Evolutionary conservation across 2,888 invertebrate genomes (phyloP).

Genomic region (Clepsis dumicolana): DNA sequence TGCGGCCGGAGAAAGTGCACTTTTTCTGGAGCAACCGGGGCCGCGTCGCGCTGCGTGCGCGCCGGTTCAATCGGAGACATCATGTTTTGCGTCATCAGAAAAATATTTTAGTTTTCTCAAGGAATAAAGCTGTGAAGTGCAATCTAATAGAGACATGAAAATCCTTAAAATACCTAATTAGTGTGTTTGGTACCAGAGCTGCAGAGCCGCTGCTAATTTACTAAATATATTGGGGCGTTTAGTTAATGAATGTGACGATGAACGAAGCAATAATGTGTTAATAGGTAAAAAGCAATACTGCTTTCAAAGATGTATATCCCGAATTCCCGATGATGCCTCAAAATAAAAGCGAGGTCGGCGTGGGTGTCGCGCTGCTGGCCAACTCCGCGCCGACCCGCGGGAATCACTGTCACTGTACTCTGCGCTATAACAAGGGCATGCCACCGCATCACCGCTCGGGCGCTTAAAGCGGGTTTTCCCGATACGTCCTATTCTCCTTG

Average conservation of each 20-base stretch:
- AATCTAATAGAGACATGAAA: neutral
- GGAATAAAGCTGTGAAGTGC: neutral
- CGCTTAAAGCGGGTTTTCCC: neutral
- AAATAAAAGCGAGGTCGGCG: slow-evolving; percentile 40
- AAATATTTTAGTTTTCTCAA: neutral
- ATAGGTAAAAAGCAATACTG: neutral
- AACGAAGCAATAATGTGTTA: neutral
- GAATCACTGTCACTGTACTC: slow-evolving; percentile 25
- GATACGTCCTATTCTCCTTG: neutral
- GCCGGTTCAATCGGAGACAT: neutral
- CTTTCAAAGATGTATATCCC: slow-evolving; percentile 24
- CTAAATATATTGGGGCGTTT: neutral
- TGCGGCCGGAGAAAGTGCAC: slow-evolving; percentile 35
- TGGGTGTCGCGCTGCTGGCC: slow-evolving; percentile 32
- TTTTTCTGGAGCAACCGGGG: slow-evolving; percentile 40
- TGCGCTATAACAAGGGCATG: neutral
- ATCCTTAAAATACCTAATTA: neutral
- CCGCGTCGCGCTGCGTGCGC: slow-evolving; percentile 35
- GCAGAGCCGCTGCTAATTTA: neutral
- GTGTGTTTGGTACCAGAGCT: neutral
- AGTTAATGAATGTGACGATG: neutral
- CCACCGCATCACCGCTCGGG: neutral
- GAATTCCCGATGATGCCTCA: slow-evolving; percentile 5
- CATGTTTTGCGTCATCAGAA: neutral
- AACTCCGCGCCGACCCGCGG: slow-evolving; percentile 13